phyloP scores from a whole-genome alignment of 2,113 vertebrate genomes.

The Pedionomus torquatus region DNA sequence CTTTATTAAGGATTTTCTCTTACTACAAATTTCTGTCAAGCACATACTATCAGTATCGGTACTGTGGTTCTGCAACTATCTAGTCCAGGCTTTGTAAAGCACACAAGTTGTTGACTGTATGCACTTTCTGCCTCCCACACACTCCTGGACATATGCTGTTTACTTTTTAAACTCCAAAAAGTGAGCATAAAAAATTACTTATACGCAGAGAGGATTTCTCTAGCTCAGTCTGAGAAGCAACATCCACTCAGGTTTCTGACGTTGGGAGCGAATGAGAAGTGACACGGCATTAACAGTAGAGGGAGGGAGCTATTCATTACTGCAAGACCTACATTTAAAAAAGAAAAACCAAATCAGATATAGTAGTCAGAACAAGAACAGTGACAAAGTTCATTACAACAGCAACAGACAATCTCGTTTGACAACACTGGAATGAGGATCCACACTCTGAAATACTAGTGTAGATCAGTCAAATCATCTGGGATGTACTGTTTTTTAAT shows the following conservation, averaged over 20 bases:
- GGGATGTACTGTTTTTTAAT: not conserved
- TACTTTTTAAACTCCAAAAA: conserved; percentile 68
- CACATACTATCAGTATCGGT: conserved; percentile 14
- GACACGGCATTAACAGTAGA: not conserved
- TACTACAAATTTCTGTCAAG: not conserved
- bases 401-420: not conserved
- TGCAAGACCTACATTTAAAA: not conserved
- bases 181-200: conserved; percentile 62
- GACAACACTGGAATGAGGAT: not conserved
- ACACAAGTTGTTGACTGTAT: conserved; percentile 49
- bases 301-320: not conserved
- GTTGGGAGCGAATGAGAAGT: conserved; percentile 16
- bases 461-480: not conserved
- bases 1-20: conserved; percentile 32
- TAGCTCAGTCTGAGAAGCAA: conserved; percentile 39
- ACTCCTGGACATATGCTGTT: conserved; percentile 68
- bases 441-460: not conserved
- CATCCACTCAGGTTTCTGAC: conserved; percentile 1
- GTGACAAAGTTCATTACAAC: not conserved
- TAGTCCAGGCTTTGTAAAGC: conserved; percentile 30
- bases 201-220: conserved; percentile 33
- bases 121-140: conserved; percentile 51
- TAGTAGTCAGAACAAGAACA: not conserved
- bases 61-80: conserved; percentile 20
- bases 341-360: not conserved